Percentiles rank a stretch among this genome's conserved stretches.
Conservation (phyloP, 2,888 invertebrate genomes). For the Caenorhabditis sp. region DNA sequence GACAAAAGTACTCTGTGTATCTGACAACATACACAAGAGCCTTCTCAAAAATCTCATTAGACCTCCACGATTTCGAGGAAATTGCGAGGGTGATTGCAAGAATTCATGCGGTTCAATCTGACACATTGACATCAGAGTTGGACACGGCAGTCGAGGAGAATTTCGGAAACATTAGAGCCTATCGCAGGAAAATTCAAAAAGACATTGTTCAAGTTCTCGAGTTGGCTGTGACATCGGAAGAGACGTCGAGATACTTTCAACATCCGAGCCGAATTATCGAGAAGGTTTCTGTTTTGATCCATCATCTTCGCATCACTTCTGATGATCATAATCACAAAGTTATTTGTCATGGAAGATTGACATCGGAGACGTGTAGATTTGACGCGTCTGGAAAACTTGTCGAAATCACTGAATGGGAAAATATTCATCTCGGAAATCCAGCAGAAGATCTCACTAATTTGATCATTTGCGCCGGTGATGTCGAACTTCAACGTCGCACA, state of each 20-base stretch:
- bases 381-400: slow-evolving; percentile 32
- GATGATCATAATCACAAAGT: slow-evolving; percentile 18
- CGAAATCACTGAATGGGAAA: slow-evolving; percentile 52
- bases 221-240: slow-evolving; percentile 8
- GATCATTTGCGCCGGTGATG: slow-evolving; percentile 39
- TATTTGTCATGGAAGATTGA: slow-evolving; percentile 44
- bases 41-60: slow-evolving; percentile 4
- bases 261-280: slow-evolving; percentile 18
- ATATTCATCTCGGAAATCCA: slow-evolving; percentile 49
- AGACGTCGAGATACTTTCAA: slow-evolving; percentile 16
- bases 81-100: slow-evolving; percentile 38
- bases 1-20: slow-evolving; percentile 27
- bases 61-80: slow-evolving; percentile 26
- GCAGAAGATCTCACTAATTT: slow-evolving; percentile 45
- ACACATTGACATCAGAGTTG: slow-evolving; percentile 12
- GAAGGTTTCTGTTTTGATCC: slow-evolving; percentile 21
- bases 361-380: slow-evolving; percentile 29
- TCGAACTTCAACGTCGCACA: slow-evolving; percentile 34
- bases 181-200: slow-evolving; percentile 13
- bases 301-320: not conserved
- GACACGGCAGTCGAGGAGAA: slow-evolving; percentile 28
- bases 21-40: slow-evolving; percentile 11
- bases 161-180: slow-evolving; percentile 27
- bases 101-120: slow-evolving; percentile 37
- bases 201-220: slow-evolving; percentile 19